A percentile compares a stretch with the other conserved stretches of the same genome.
Conservation (phyloP, 2,113 vertebrate species). For the Esox niger region DNA sequence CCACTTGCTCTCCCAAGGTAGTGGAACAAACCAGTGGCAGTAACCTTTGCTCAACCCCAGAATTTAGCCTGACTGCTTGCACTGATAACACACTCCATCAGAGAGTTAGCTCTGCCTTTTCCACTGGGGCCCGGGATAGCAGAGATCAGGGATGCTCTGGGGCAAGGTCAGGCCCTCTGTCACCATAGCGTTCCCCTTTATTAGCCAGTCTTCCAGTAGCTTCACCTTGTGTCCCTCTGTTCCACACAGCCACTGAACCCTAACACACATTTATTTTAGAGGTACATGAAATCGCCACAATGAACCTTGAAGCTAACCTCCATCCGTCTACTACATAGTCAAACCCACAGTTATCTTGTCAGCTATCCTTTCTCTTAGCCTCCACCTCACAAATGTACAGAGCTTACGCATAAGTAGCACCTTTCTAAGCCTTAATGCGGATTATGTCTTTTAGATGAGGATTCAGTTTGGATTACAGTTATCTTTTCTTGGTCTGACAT, state of each 20-base stretch:
- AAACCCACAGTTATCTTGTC: slow-evolving; percentile 34
- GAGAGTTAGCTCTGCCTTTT: slow-evolving; percentile 23
- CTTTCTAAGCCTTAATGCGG: slow-evolving; percentile 1
- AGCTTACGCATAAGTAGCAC: background rate
- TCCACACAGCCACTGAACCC: slow-evolving; percentile 45
- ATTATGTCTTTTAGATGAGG: slow-evolving; percentile 34
- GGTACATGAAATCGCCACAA: slow-evolving; percentile 24
- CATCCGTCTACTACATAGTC: slow-evolving; percentile 33
- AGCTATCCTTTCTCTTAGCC: slow-evolving; percentile 26
- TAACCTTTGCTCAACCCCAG: slow-evolving; percentile 65
- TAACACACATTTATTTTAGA: slow-evolving; percentile 44
- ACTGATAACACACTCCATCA: slow-evolving; percentile 65
- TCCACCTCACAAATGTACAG: background rate
- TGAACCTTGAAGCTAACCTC: slow-evolving; percentile 52
- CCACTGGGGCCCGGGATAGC: slow-evolving; percentile 11
- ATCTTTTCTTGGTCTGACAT: background rate
- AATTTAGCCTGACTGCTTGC: slow-evolving; percentile 61
- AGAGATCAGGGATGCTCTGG: slow-evolving; percentile 40
- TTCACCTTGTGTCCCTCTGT: slow-evolving; percentile 39
- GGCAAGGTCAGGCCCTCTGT: slow-evolving; percentile 47
- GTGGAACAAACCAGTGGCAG: slow-evolving; percentile 53
- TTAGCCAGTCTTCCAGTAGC: slow-evolving; percentile 48
- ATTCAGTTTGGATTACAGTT: slow-evolving; percentile 6
- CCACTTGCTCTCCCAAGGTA: slow-evolving; percentile 43
- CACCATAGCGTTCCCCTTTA: slow-evolving; percentile 38